These are phyloP conservation scores for Idaea biselata DNA, from an alignment of 2,888 invertebrate genomes.

Conservation along the genomic window DNA sequence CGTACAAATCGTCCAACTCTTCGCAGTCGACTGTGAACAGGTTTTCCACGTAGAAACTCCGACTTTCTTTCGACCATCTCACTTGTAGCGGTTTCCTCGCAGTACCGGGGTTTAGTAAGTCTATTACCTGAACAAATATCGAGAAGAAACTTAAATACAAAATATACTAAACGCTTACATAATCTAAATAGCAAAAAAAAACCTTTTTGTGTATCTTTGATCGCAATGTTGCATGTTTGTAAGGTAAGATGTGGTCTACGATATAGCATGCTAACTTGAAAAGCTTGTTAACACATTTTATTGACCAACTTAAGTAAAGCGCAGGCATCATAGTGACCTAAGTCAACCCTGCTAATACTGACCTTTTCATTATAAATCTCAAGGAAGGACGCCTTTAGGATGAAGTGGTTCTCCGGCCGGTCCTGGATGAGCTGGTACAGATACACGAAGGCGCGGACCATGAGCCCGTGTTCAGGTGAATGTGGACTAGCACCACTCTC, in stretches of 20 bases:
- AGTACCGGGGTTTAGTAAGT: slow-evolving; percentile 93
- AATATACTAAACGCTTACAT: too few species aligned
- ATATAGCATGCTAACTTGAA: too few species aligned
- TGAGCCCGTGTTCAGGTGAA: slow-evolving; percentile 90
- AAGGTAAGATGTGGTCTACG: not conserved
- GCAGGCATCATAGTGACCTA: too few species aligned
- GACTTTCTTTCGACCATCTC: slow-evolving; percentile 95
- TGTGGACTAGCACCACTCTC: slow-evolving; percentile 83
- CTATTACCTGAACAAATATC: slow-evolving; percentile 87
- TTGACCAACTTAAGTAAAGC: too few species aligned
- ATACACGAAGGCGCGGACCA: slow-evolving; percentile 94
- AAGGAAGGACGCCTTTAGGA: slow-evolving; percentile 94
- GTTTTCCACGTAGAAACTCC: slow-evolving; percentile 97
- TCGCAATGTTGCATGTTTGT: not conserved
- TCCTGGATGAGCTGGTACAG: slow-evolving; percentile 91
- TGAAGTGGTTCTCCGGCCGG: slow-evolving; percentile 88
- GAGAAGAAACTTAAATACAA: not conserved
- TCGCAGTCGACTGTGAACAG: slow-evolving; percentile 97
- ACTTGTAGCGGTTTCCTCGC: slow-evolving; percentile 92
- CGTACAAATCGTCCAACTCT: slow-evolving; percentile 93
- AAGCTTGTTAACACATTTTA: too few species aligned
- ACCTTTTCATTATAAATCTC: slow-evolving; percentile 99
- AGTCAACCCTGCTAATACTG: slow-evolving; percentile 30
- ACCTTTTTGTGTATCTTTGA: not conserved
- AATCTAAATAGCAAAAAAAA: too few species aligned